Percentiles rank a stretch among this genome's conserved stretches.
Conservation (phyloP, 2,113 vertebrate genomes). For the Triplophysa tibetana region DNA sequence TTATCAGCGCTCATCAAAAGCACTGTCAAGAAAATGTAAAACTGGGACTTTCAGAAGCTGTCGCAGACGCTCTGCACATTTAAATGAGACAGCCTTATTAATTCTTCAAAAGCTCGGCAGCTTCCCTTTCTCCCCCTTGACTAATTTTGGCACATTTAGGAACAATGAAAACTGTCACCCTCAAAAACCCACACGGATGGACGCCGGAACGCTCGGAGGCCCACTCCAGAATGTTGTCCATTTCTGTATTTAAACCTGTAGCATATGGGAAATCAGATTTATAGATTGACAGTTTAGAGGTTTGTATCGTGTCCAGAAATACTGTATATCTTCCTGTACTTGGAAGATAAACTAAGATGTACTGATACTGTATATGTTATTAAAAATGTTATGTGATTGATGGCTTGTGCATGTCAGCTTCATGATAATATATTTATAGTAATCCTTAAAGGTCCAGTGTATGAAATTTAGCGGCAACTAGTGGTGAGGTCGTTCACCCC, state of each 20-base stretch:
- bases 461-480: too few species aligned
- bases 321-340: neutral
- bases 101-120: conserved; percentile 72
- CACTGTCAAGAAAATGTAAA: conserved; percentile 75
- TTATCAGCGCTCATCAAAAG: conserved; percentile 79
- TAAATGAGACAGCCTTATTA: conserved; percentile 72
- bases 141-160: conserved; percentile 74
- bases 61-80: conserved; percentile 63
- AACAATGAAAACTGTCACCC: conserved; percentile 65
- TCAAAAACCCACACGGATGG: conserved; percentile 38
- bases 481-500: too few species aligned
- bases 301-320: neutral
- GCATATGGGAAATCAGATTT: neutral
- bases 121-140: conserved; percentile 61
- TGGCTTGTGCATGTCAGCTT: neutral
- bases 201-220: neutral
- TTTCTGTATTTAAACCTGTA: neutral
- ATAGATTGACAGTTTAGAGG: neutral
- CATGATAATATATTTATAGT: too few species aligned
- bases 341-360: too few species aligned
- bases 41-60: conserved; percentile 63
- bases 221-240: conserved; percentile 16
- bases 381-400: neutral
- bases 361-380: neutral
- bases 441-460: too few species aligned